Base-by-base conservation (phyloP, 2,888 invertebrate species). In the Margaritifera margaritifera region DNA sequence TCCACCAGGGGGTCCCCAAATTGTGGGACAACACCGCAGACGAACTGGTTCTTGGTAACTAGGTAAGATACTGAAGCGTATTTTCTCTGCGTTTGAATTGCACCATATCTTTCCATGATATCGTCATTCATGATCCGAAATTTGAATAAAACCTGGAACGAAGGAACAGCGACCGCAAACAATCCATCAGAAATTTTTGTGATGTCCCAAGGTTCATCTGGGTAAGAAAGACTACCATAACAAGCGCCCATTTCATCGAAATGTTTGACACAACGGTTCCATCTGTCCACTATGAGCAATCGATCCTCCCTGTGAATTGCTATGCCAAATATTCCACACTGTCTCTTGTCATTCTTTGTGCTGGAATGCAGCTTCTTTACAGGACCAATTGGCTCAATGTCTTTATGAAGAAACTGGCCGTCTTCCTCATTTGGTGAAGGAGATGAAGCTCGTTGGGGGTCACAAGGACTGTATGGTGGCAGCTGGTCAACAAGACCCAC, bases 11-110 rank as follows among this genome's bases (percentile, higher is more conserved):
- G 79, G 51, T 69, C 66, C 19, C 77, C 79, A 63, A 75, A 78
- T 24, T 78, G 81, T 1, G 75, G 76, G 25, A 78, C 78, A 57
- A 77, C 75, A 15, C 81, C 78, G 55, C 81, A 79, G 27, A 81
- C 71, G 22, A 77, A 74, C 51, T 62, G 42, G 54, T 72, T 65
- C 27, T 60, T 70, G 6, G 57, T 42, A 52, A 60, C 66, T 52
- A 66, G 68, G 52, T 67, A 77, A 3, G 70, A 66, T 2, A 77
- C 31, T 56, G 72, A 77, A 15, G 74, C 74, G 59, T 77, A 77
- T 42, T 62, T 66, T 19, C 74, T 66, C 11, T 55, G 58, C 4
- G 77, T 77, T n/a, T 64, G 31, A 8, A 77, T 57, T 5, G 70
- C 70, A 24, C 71, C 64, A 42, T 42, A 42, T 8, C 59, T 72